Evolutionary conservation across 37 sponge, comb jelly and placozoan species (phyloP), one percentile per base, ranked within the genome.

Genomic region (Halisarca cf. caerulea): DNA sequence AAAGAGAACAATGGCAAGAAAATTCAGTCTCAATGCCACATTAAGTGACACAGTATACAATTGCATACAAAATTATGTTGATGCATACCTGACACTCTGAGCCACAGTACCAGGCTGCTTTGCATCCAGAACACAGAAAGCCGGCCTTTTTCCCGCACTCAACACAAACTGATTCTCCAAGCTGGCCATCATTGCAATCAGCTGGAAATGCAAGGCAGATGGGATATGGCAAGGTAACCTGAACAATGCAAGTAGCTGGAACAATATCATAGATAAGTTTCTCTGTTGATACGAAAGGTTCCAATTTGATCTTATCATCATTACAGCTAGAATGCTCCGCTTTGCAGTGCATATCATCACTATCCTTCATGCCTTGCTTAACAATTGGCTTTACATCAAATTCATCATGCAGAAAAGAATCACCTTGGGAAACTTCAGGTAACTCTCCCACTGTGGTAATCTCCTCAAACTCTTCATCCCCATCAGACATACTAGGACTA

Each of bases 101-200:
- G 1, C 94, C 87, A 80, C 96, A 95, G 82, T 95, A 95, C 96
- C 96, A 95, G 9, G 83, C 91, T n/a, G 9, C 20, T 27, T 90
- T 83, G 39, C 96, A 95, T 18, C 96, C 96, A 41, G 96, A 95
- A 74, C 96, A 95, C 35, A 95, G 81, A 82, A 82, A 94, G 2
- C 85, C 83, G n/a, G 95, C 95, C 66, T 83, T 74, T n/a, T 81
- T 79, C 8, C 84, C 87, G 83, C 95, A 94, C 28, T 28, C 51
- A 47, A 47, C 9, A 11, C 51, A 47, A 47, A 47, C 51, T 14
- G 51, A 47, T 47, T 47, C 51, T 11, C 51, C 51, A 47, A 11
- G 51, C 51, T 47, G 9, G 9, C 11, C 9, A 11, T 47, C 51
- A 14, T 47, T 47, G 9, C 51, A 47, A 17, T 68, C 30, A 34